These are phyloP conservation scores for Champsocephalus esox DNA, from an alignment of 2,797 vertebrate species.

Conservation along the genomic window DNA sequence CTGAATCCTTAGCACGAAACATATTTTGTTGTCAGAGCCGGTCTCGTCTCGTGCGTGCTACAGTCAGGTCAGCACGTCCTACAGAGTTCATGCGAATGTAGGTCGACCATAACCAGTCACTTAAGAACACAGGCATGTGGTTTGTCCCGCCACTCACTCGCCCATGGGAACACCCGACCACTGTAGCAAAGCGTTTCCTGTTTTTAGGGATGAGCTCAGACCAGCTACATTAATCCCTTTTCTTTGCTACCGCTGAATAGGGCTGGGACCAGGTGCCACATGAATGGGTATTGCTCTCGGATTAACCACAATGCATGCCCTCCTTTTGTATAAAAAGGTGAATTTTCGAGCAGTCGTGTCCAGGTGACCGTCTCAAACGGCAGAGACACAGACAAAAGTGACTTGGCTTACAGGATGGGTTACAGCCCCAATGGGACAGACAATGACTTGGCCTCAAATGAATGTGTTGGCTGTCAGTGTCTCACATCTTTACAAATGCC, in stretches of 20 bases:
- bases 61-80: conserved; percentile 59
- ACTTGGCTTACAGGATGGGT: conserved; percentile 81
- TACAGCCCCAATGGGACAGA: conserved; percentile 73
- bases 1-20: conserved; percentile 34
- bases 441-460: conserved; percentile 78
- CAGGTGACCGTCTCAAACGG: conserved; percentile 75
- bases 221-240: conserved; percentile 69
- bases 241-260: conserved; percentile 71
- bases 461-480: conserved; percentile 68
- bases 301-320: conserved; percentile 73
- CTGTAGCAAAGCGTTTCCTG: conserved; percentile 62
- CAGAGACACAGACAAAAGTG: conserved; percentile 79
- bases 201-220: conserved; percentile 66
- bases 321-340: conserved; percentile 79
- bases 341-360: conserved; percentile 78
- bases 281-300: conserved; percentile 78
- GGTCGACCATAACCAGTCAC: conserved; percentile 69
- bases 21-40: conserved; percentile 25
- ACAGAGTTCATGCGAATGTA: conserved; percentile 71
- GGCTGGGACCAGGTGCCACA: conserved; percentile 76
- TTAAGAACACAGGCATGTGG: conserved; percentile 63
- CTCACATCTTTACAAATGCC: conserved; percentile 69
- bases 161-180: conserved; percentile 70
- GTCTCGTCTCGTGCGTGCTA: conserved; percentile 42
- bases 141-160: conserved; percentile 68